Evolutionary conservation across 2,113 vertebrate species (phyloP), one percentile per base, ranked within the genome.

Genomic region (Serilophus lunatus): DNA sequence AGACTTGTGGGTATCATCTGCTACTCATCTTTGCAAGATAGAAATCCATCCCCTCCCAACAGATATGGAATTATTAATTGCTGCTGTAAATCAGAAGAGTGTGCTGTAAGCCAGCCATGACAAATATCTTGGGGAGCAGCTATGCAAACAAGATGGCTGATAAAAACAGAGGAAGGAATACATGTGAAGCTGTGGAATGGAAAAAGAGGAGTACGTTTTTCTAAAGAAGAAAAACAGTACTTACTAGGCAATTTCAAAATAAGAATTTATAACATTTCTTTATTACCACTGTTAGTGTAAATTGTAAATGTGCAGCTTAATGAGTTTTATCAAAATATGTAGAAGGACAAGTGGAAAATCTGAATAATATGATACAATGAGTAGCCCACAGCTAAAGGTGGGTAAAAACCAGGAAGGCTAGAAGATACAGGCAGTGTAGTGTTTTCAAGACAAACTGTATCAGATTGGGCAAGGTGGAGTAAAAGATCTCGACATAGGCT

Each of bases 51-150:
- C 38, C 42, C 79, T 96, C 88, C 94, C 78, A 81, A 20, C 35
- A 95, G 92, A 90, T 77, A 65, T 69, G 74, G 51, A 64, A 65
- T 82, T 83, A 74, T 71, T 80, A 90, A 93, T 95, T 94, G 77
- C 50, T 88, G 82, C 60, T 76, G 86, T 86, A 96, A 96, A 95
- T 95, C 84, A 96, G 92, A 88, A 95, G 92, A 88, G 82, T 90
- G 81, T 93, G 91, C 87, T 92, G 38, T 86, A 88, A 97, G 90
- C 69, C 93, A 91, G 57, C 69, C 28, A 2, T 93, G 80, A 86
- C 78, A 84, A 56, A 95, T 72, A 86, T 69, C 80, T 38, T 54
- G 54, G 66, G 89, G 66, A 83, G 44, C 60, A 94, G 45, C 83
- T 68, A 77, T 82, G 79, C 84, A 92, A 96, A 79, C 75, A 88